Base-by-base conservation (phyloP, 2,888 invertebrate genomes). In the Callyntrura guangdongensis region DNA sequence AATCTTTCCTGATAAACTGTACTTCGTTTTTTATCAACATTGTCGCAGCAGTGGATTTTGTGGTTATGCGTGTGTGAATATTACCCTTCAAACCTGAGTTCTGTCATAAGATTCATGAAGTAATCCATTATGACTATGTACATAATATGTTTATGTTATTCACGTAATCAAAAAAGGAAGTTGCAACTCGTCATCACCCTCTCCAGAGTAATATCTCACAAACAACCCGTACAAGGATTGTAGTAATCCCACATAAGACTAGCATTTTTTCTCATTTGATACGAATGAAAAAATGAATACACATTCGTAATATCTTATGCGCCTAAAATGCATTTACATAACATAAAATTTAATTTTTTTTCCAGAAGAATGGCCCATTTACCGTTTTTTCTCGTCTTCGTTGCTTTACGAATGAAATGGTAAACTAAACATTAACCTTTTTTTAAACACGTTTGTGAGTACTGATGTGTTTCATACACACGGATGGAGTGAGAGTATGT, bases 121-220 rank as follows among this genome's bases (percentile, higher is more conserved):
- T 36, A 36, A 36, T 36, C 36, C 36, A 36, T 36, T 36, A 36
- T 59, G 53, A 14, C 3, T 53, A 53, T 72, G 8, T 47, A 11
- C 9, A 14, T 36, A 27, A 69, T 74, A 12, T 74, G 53, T 53
- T 14, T 53, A 12, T 74, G 25, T 49, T 74, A 22, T 74, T 74
- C 87, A 49, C 86, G 67, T 86, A 86, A 86, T 86, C 86, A 85
- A 86, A 86, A 86, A 79, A 86, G 86, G 86, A 86, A 86, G 79
- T 86, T 61, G 86, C 61, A 53, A 86, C 86, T 86, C 86, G 86
- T 86, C 86, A 77, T 86, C 86, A 86, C 86, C 77, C 56, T 22
- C 36, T 36, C 14, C 64, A 53, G 53, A 53, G 77, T 17, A 56
- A 56, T 79, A 79, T 79, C 77, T 53, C 77, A 79, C 72, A 61